Conservation (phyloP, 1,140 invertebrate genomes). For the Drosophila aff. region DNA sequence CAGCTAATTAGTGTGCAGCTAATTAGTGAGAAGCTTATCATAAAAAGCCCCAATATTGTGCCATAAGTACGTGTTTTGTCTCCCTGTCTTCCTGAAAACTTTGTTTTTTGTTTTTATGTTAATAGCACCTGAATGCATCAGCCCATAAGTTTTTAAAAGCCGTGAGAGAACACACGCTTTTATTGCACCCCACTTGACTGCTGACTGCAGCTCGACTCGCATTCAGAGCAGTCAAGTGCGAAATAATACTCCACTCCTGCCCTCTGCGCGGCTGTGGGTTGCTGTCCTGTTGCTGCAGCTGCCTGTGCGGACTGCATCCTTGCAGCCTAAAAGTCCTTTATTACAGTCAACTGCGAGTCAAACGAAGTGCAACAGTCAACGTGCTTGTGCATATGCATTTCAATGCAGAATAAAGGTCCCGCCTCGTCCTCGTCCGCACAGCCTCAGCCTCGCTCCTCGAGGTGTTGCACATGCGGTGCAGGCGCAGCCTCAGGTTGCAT, state of each 20-base stretch:
- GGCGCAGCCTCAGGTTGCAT: conserved; percentile 55
- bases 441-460: not conserved
- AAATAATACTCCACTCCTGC: conserved; percentile 55
- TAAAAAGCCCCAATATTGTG: not conserved
- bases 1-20: conserved; percentile 20
- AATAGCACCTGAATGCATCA: conserved; percentile 43
- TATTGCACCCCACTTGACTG: conserved; percentile 60
- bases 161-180: conserved; percentile 22
- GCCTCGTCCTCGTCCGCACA: not conserved
- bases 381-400: conserved; percentile 75
- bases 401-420: conserved; percentile 27
- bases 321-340: conserved; percentile 79
- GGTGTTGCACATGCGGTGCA: conserved; percentile 70
- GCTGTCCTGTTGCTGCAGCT: conserved; percentile 27
- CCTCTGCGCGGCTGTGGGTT: not conserved
- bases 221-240: conserved; percentile 69
- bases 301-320: conserved; percentile 23
- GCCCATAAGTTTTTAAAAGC: conserved; percentile 18
- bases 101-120: conserved; percentile 11
- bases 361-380: conserved; percentile 75
- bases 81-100: conserved; percentile 15
- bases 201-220: conserved; percentile 59
- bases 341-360: conserved; percentile 82
- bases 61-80: conserved; percentile 24
- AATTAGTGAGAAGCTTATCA: not conserved